phyloP scores from a whole-genome alignment of 2,888 invertebrate genomes.

The Sminthurinus aureus region DNA sequence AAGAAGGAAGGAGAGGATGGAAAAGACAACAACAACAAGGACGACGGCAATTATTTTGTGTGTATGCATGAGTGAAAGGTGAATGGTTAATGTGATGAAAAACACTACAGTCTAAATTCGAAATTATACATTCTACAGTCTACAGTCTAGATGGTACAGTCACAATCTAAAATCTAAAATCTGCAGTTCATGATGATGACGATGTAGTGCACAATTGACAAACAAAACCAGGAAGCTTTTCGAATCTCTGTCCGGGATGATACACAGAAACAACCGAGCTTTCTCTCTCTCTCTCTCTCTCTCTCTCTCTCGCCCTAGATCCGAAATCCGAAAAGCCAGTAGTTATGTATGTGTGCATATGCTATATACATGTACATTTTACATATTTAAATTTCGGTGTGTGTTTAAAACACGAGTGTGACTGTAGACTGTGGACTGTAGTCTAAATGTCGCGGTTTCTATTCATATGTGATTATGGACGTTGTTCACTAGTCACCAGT shows the following conservation, averaged over 20 bases:
- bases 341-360: background rate
- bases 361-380: background rate
- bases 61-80: background rate
- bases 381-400: background rate
- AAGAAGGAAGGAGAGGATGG: no score
- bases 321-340: background rate
- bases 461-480: background rate
- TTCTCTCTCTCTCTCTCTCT: background rate
- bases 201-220: background rate
- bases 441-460: no score
- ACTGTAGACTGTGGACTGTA: no score
- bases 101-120: constrained; percentile 6
- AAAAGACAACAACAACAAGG: background rate
- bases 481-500: background rate
- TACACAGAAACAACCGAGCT: background rate
- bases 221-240: background rate
- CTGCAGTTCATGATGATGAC: background rate
- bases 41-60: background rate
- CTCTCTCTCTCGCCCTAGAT: background rate
- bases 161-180: constrained; percentile 12
- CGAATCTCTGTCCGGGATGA: background rate
- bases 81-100: background rate
- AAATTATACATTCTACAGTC: background rate
- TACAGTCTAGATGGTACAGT: constrained; percentile 10
- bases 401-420: background rate